Evolutionary conservation across 92 coral and sea anemone genomes (phyloP).

Genomic region (Meandrina meandrites): DNA sequence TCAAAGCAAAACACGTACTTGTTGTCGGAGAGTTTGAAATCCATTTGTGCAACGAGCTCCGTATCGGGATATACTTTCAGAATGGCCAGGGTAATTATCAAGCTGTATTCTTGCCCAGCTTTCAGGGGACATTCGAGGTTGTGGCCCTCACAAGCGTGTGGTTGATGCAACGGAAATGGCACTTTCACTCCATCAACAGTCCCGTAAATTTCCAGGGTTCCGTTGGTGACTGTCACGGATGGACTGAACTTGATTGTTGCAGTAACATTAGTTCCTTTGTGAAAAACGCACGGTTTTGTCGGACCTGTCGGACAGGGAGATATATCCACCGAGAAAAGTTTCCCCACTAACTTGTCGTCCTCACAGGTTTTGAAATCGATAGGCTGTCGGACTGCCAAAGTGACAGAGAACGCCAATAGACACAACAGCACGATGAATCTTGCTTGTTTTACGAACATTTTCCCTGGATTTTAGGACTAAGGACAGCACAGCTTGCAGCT

Average conservation of each 20-base stretch:
- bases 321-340: conserved; percentile 19
- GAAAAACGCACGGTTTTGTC: conserved; percentile 55
- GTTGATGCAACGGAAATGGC: conserved; percentile 42
- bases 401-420: neutral
- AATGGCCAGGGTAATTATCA: neutral
- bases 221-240: conserved; percentile 9
- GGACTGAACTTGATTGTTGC: conserved; percentile 47
- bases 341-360: neutral
- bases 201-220: conserved; percentile 41
- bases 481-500: neutral
- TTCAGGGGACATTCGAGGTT: conserved; percentile 55
- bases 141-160: conserved; percentile 45
- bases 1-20: conserved; percentile 42
- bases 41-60: conserved; percentile 17
- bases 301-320: conserved; percentile 45
- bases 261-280: conserved; percentile 46
- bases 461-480: neutral
- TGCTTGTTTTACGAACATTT: neutral
- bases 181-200: neutral
- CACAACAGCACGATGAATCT: neutral
- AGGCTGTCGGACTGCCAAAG: neutral
- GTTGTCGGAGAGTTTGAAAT: neutral
- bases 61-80: conserved; percentile 16
- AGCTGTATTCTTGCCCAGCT: neutral
- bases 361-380: neutral